Evolutionary conservation across 2,113 vertebrate genomes (phyloP).

Genomic region (Crotalus helleri): DNA sequence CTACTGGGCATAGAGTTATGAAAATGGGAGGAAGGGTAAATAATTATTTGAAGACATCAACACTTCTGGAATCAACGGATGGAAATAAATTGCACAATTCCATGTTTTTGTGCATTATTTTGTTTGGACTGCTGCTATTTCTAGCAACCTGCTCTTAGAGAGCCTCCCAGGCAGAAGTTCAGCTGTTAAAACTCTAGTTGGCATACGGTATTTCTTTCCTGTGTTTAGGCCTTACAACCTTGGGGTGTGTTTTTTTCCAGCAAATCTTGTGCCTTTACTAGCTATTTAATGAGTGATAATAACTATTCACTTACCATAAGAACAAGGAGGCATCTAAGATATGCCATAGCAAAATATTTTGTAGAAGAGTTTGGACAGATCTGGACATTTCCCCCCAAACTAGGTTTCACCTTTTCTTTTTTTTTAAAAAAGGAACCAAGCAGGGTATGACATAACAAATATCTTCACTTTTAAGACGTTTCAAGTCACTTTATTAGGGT

Average conservation of each 20-base stretch:
- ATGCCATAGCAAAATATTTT: not conserved
- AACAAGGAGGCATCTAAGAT: not conserved
- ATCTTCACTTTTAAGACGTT: not conserved
- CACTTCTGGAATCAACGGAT: not conserved
- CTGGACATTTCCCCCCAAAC: not conserved
- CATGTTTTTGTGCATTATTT: not conserved
- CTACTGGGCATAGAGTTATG: not conserved
- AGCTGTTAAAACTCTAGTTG: not conserved
- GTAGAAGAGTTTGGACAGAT: not conserved
- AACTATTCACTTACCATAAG: not conserved
- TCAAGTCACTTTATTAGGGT: not conserved
- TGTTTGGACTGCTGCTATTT: not conserved
- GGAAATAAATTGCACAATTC: not conserved
- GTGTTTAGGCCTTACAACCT: not conserved
- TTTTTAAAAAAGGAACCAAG: not conserved
- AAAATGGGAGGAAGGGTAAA: not conserved
- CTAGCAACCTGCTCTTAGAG: not conserved
- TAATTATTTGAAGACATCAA: not conserved
- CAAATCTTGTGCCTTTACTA: not conserved
- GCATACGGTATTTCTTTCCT: not conserved
- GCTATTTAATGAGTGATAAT: not conserved
- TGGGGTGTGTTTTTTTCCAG: not conserved
- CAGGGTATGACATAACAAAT: not conserved
- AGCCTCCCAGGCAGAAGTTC: not conserved
- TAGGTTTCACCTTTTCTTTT: not conserved